Evolutionary conservation across 2,797 vertebrate genomes (phyloP).

Genomic region (Silurus aristotelis): DNA sequence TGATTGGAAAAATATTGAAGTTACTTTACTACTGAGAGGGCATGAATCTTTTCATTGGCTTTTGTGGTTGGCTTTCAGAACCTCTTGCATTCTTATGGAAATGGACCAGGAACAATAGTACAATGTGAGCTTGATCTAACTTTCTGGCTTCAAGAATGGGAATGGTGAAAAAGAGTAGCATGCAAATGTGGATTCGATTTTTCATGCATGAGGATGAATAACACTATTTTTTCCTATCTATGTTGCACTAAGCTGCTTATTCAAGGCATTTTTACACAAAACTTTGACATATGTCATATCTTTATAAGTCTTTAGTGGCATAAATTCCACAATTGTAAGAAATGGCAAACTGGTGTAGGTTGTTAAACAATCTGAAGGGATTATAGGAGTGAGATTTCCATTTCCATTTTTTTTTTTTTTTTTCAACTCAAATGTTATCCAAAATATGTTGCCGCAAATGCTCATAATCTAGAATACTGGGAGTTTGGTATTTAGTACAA

Average conservation of each 20-base stretch:
- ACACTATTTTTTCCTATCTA: conserved; percentile 9
- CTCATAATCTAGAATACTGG: neutral
- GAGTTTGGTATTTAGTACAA: neutral
- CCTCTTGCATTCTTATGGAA: neutral
- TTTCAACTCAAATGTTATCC: neutral
- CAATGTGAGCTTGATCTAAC: neutral
- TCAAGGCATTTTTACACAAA: conserved; percentile 45
- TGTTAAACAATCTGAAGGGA: neutral
- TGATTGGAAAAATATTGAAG: neutral
- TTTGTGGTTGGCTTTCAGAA: conserved; percentile 17
- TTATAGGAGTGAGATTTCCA: neutral
- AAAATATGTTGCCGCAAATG: neutral
- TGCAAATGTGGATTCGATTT: neutral
- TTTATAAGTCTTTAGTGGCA: neutral
- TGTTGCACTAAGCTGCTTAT: neutral
- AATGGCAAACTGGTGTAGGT: neutral
- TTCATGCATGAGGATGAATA: conserved; percentile 41
- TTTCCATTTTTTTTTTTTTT: neutral
- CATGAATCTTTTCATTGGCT: neutral
- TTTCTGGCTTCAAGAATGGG: neutral
- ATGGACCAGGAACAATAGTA: neutral
- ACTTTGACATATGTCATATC: conserved; percentile 30
- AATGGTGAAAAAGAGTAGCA: conserved; percentile 8
- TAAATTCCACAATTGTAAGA: neutral
- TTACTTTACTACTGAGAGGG: neutral